Conservation (phyloP, 2,113 vertebrate species). For the Cyprinodon brontotheroides region DNA sequence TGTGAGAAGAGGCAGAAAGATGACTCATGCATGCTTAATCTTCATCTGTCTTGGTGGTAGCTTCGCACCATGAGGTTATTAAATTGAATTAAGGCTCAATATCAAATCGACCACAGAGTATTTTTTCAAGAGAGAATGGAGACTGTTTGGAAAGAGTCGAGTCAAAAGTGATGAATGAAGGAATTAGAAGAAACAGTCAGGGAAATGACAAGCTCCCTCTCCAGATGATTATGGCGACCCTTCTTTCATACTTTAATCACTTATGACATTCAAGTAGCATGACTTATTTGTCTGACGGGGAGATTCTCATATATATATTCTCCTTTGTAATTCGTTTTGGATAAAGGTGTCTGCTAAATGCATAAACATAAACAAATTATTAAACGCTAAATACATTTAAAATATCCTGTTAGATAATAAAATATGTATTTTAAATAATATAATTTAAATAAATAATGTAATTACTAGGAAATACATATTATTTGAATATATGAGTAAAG, state of each 20-base stretch:
- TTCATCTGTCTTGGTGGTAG: constrained; percentile 63
- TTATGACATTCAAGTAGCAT: constrained; percentile 24
- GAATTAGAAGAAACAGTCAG: constrained; percentile 35
- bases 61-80: constrained; percentile 60
- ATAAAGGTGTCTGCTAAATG: too few species aligned
- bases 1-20: constrained; percentile 32
- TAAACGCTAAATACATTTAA: too few species aligned
- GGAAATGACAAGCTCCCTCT: constrained; percentile 39
- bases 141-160: neutral
- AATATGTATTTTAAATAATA: too few species aligned
- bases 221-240: constrained; percentile 51
- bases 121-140: constrained; percentile 13
- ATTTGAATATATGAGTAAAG: too few species aligned
- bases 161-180: constrained; percentile 42
- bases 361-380: too few species aligned
- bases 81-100: constrained; percentile 68
- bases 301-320: too few species aligned
- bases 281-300: neutral
- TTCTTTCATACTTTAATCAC: constrained; percentile 47
- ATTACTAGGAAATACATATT: too few species aligned
- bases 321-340: too few species aligned
- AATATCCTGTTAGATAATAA: too few species aligned
- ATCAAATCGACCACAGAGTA: constrained; percentile 51
- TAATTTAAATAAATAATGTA: too few species aligned
- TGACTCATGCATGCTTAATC: constrained; percentile 70